Conservation (phyloP, 2,113 vertebrate genomes). For the Psettodes erumei region DNA sequence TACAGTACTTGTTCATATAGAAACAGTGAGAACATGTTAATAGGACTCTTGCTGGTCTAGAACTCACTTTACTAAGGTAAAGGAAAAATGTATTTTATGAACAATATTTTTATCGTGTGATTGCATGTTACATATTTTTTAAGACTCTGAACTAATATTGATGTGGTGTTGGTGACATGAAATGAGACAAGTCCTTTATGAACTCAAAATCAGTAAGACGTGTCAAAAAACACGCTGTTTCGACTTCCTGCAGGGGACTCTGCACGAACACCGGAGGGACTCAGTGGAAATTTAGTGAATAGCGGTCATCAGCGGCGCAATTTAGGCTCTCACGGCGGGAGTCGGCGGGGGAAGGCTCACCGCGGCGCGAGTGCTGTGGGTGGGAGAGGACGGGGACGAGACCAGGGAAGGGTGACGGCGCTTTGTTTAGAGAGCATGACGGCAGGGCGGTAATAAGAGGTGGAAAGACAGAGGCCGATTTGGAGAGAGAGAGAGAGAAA, state of each 20-base stretch:
- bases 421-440: constrained; percentile 57
- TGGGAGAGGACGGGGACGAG: constrained; percentile 2
- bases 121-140: no score
- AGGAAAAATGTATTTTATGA: no score
- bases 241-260: not conserved
- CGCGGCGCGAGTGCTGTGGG: constrained; percentile 9
- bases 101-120: no score
- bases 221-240: not conserved
- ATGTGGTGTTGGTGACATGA: not conserved
- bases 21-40: not conserved
- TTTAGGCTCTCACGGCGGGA: constrained; percentile 40
- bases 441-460: constrained; percentile 35
- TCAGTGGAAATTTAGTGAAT: constrained; percentile 42
- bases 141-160: not conserved
- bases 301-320: constrained; percentile 49
- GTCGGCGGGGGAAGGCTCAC: constrained; percentile 48
- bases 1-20: not conserved
- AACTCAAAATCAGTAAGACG: constrained; percentile 11
- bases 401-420: not conserved
- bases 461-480: constrained; percentile 27
- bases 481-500: not conserved
- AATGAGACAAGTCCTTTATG: constrained; percentile 7
- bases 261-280: constrained; percentile 16
- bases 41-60: no score
- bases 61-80: no score